These are phyloP conservation scores for Parnassius orleans DNA, from an alignment of 2,888 invertebrate genomes.

Conservation along the genomic window DNA sequence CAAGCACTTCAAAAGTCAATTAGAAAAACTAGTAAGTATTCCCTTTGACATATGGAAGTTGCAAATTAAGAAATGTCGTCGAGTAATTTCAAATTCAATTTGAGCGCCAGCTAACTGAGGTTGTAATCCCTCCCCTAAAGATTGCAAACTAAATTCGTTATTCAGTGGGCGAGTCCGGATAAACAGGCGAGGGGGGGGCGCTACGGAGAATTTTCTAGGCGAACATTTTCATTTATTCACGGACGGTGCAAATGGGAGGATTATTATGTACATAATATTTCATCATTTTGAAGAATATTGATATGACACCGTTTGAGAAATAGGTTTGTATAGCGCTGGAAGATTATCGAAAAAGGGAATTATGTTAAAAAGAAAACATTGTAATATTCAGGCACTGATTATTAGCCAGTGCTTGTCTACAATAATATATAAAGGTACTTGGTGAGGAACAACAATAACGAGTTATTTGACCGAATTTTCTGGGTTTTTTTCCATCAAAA, in stretches of 20 bases:
- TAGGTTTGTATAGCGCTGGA: too few species aligned
- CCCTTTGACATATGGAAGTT: too few species aligned
- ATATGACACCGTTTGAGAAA: neutral
- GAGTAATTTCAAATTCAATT: conserved; percentile 4
- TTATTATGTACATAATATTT: conserved; percentile 11
- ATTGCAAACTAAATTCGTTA: conserved; percentile 8
- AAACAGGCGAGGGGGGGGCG: neutral
- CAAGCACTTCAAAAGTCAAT: too few species aligned
- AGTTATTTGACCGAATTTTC: too few species aligned
- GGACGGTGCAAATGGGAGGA: conserved; percentile 3
- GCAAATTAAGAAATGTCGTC: neutral
- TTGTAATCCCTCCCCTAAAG: conserved; percentile 1
- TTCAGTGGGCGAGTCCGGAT: neutral
- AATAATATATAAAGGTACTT: too few species aligned
- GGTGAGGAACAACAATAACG: too few species aligned
- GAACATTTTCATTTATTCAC: conserved; percentile 1
- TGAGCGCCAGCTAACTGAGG: neutral
- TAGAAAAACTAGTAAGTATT: too few species aligned
- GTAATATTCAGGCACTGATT: too few species aligned
- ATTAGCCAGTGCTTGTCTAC: too few species aligned
- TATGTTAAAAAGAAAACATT: too few species aligned
- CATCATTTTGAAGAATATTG: conserved; percentile 4
- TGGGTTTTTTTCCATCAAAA: too few species aligned
- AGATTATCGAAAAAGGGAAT: too few species aligned
- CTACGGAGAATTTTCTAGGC: conserved; percentile 2